These are phyloP conservation scores for Tenthredo mesomela DNA, from an alignment of 2,888 invertebrate genomes.

Conservation along the genomic window DNA sequence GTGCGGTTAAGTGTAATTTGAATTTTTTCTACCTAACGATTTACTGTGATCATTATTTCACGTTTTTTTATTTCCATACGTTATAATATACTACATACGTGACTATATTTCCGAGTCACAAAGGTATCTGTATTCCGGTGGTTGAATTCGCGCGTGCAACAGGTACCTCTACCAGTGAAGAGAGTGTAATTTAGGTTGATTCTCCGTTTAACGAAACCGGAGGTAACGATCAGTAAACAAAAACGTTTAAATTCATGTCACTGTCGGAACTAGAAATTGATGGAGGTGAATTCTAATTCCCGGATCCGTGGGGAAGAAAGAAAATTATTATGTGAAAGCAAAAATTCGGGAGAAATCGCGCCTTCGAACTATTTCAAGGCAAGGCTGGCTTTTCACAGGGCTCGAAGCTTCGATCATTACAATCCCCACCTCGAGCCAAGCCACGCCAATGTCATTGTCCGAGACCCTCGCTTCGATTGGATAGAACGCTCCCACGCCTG, in stretches of 20 bases:
- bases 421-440: constrained; percentile 1
- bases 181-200: constrained; percentile 30
- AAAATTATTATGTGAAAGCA: neutral
- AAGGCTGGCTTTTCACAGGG: constrained; percentile 1
- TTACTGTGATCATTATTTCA: constrained; percentile 4
- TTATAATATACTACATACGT: neutral
- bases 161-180: constrained; percentile 35
- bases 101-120: neutral
- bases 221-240: neutral
- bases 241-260: constrained; percentile 8
- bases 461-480: constrained; percentile 40
- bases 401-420: constrained; percentile 35
- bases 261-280: neutral
- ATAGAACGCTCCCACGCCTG: constrained; percentile 39
- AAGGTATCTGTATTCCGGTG: neutral
- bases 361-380: neutral
- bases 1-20: neutral
- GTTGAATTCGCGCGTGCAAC: constrained; percentile 29
- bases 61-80: neutral
- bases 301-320: neutral
- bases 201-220: constrained; percentile 12
- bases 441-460: constrained; percentile 23
- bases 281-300: neutral
- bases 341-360: constrained; percentile 12
- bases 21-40: neutral